Conservation (phyloP, 2,113 vertebrate species). For the Ovis aries region DNA sequence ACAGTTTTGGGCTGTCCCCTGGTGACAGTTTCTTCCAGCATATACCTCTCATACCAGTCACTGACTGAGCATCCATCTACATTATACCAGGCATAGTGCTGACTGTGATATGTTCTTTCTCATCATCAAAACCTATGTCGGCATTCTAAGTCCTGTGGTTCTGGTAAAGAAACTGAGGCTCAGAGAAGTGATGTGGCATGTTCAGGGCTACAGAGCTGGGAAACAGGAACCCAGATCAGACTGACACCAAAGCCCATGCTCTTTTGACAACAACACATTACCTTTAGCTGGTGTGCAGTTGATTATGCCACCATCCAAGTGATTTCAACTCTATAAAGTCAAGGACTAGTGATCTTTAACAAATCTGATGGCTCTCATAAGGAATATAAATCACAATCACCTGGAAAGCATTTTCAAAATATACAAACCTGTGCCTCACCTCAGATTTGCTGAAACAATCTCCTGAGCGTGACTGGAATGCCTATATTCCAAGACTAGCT, state of each 20-base stretch:
- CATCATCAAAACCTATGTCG: background rate
- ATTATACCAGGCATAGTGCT: background rate
- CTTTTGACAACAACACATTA: background rate
- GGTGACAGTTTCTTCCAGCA: background rate
- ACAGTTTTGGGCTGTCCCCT: background rate
- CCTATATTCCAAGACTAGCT: background rate
- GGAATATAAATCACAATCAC: background rate
- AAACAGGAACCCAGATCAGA: background rate
- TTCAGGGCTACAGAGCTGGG: background rate
- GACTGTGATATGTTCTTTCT: background rate
- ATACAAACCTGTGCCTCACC: background rate
- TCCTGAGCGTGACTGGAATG: background rate
- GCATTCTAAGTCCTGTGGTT: background rate
- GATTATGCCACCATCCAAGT: background rate
- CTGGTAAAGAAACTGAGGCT: conserved; percentile 15
- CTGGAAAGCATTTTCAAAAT: background rate
- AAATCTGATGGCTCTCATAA: background rate
- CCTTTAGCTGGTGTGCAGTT: background rate
- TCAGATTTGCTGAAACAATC: background rate
- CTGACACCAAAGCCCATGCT: background rate
- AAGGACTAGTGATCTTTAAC: conserved; percentile 14
- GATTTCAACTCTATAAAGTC: background rate
- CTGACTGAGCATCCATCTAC: background rate
- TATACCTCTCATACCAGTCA: background rate
- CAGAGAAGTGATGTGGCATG: background rate